These are phyloP conservation scores for Mungos mungo DNA, from an alignment of 2,113 vertebrate genomes.

Conservation along the genomic window DNA sequence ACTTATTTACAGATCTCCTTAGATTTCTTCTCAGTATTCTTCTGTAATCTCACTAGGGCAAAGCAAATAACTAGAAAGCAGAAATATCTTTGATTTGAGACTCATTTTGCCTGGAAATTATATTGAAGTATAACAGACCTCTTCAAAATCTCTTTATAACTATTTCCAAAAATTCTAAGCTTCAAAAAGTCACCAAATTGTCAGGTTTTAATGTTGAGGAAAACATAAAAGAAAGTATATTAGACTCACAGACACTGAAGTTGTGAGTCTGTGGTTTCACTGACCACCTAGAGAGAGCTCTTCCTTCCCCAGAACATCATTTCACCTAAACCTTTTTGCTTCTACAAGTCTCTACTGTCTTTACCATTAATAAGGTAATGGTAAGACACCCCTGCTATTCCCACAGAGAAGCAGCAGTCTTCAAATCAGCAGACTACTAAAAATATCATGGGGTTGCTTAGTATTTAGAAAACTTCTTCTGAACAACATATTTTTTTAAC, in stretches of 20 bases:
- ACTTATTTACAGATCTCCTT: neutral
- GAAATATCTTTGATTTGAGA: slow-evolving; percentile 15
- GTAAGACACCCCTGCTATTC: neutral
- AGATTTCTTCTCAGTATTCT: neutral
- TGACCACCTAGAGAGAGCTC: neutral
- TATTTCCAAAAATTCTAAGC: neutral
- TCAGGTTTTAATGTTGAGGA: slow-evolving; percentile 17
- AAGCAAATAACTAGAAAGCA: neutral
- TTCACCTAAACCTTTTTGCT: neutral
- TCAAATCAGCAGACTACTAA: neutral
- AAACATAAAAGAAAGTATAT: neutral
- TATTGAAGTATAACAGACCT: neutral
- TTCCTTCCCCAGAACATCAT: neutral
- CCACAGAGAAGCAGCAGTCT: neutral
- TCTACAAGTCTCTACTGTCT: neutral
- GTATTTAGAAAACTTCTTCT: neutral
- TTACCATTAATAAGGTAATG: neutral
- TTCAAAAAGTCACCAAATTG: slow-evolving; percentile 20
- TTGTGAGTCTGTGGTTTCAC: neutral
- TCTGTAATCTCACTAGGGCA: neutral
- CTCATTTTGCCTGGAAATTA: neutral
- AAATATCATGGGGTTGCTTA: neutral
- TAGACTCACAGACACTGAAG: neutral
- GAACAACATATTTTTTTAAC: neutral
- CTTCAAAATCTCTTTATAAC: slow-evolving; percentile 51